Evolutionary conservation across 2,113 vertebrate species (phyloP).

Genomic region (Clinocottus analis): DNA sequence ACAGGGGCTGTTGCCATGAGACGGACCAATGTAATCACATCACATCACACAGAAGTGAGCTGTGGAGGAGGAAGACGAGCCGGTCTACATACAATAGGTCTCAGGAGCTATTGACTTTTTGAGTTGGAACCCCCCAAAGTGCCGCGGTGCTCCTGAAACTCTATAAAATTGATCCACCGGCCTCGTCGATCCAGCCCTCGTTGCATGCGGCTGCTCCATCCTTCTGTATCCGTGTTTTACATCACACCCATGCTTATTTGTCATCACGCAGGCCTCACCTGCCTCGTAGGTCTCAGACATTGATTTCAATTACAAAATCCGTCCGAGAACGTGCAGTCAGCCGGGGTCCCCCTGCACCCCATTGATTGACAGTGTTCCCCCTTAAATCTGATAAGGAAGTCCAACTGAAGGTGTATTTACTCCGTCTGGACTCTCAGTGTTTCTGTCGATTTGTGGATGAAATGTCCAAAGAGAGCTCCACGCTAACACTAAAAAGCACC

Average conservation of each 20-base stretch:
- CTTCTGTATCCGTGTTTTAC: not conserved
- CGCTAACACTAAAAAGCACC: not conserved
- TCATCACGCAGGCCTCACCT: constrained; percentile 6
- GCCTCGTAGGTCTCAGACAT: constrained; percentile 15
- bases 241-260: constrained; percentile 32
- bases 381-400: constrained; percentile 2
- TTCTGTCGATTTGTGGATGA: not conserved
- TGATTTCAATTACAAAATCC: constrained; percentile 52
- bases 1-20: constrained; percentile 45
- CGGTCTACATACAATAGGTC: constrained; percentile 32
- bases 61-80: constrained; percentile 27
- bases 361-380: constrained; percentile 29
- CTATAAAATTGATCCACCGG: constrained; percentile 37
- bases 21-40: constrained; percentile 50
- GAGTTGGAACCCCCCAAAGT: constrained; percentile 23
- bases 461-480: not conserved
- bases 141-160: constrained; percentile 7
- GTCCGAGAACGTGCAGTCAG: constrained; percentile 25
- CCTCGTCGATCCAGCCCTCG: constrained; percentile 31
- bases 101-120: constrained; percentile 52
- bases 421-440: not conserved
- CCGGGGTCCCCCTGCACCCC: not conserved
- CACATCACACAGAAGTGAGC: constrained; percentile 60
- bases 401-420: not conserved
- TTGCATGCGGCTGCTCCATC: not conserved